Evolutionary conservation across 2,113 vertebrate genomes (phyloP).

Genomic region (Zootoca vivipara): DNA sequence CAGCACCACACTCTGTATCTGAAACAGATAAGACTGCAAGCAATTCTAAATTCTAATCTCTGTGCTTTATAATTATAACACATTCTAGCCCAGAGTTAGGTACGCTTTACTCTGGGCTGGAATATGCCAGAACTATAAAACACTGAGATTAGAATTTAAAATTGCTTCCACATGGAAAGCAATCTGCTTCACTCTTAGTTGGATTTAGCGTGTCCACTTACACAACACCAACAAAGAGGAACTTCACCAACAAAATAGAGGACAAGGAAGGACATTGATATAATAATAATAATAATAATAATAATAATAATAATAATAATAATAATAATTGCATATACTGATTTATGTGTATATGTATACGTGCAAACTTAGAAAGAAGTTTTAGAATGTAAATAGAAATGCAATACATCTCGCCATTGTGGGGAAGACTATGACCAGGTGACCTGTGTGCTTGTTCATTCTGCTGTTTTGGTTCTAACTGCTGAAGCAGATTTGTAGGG

Average conservation of each 20-base stretch:
- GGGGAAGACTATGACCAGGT: background rate
- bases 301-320: too few relatives aligned
- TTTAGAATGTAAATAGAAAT: background rate
- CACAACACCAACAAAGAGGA: background rate
- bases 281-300: background rate
- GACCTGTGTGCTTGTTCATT: background rate
- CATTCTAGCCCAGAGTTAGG: background rate
- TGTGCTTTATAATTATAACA: background rate
- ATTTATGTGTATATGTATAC: background rate
- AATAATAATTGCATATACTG: background rate
- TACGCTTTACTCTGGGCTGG: background rate
- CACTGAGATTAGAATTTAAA: background rate
- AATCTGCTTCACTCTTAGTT: background rate
- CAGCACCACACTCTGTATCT: background rate
- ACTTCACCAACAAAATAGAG: background rate
- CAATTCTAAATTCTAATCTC: background rate
- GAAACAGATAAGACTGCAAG: background rate
- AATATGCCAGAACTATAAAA: background rate
- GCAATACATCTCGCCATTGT: background rate
- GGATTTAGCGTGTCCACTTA: background rate
- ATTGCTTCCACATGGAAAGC: background rate
- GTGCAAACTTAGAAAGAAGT: background rate
- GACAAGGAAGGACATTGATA: background rate
- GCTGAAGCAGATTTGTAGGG: too few relatives aligned
- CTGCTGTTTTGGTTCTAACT: background rate